Base-by-base conservation (phyloP, 2,888 invertebrate species). In the Meghimatium bilineatum region DNA sequence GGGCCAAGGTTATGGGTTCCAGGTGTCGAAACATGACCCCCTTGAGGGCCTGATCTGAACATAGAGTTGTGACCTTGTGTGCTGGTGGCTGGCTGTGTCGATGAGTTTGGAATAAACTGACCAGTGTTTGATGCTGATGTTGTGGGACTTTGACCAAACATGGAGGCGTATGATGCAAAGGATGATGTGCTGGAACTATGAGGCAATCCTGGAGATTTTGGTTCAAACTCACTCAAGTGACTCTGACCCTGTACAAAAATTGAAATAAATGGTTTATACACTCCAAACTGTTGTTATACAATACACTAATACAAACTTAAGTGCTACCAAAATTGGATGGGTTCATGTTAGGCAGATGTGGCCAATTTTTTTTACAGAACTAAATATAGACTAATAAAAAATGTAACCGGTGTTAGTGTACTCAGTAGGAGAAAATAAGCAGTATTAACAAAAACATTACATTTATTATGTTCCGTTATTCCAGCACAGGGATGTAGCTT, bases 141-240 rank as follows among this genome's bases (percentile, higher is more conserved):
- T 23, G 34, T 14, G 20, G 83, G 83, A 34, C 38, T 83, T 26
- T 80, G 80, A 34, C 84, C 84, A 80, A 85, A 85, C 82, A 86
- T 85, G 76, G 85, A 85, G 66, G 86, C 85, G 84, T 85, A 88
- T 23, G 89, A 89, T 49, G 90, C 89, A 85, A 92, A 91, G 56
- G 91, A 91, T 56, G 92, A 91, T 44, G 91, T 90, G 83, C 91
- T 91, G 44, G 91, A 89, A 82, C 91, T 92, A 87, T 91, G 91
- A 17, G 91, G 89, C 67, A 90, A 80, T 8, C 29, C 82, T 60
- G 86, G 84, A 60, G 86, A 79, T 60, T 83, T 63, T 34, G 84
- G 81, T 60, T 83, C 83, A 71, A 78, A 83, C 34, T 78, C 83
- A 29, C 32, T 69, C 56, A 56, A 20, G 63, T 44, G 60, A 36